These are phyloP conservation scores for Molorchus minor DNA, from an alignment of 2,888 invertebrate genomes.

Conservation along the genomic window DNA sequence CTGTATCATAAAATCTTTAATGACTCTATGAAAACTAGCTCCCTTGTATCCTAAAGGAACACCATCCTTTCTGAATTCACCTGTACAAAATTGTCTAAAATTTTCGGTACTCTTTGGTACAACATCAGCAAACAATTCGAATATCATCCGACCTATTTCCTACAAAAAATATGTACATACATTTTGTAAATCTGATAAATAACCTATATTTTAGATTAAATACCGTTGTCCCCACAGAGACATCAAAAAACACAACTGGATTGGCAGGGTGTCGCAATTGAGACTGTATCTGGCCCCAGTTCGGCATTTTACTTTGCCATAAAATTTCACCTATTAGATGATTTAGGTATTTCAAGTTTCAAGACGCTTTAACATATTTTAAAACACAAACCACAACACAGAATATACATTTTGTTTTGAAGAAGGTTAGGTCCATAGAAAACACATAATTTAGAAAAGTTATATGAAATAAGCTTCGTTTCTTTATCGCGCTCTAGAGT, in stretches of 20 bases:
- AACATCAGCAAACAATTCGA: constrained; percentile 96
- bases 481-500: no score
- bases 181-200: no score
- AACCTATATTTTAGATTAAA: constrained; percentile 43
- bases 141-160: constrained; percentile 98
- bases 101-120: constrained; percentile 98
- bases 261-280: constrained; percentile 92
- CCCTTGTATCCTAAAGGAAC: constrained; percentile 97
- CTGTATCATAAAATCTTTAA: constrained; percentile 99
- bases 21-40: constrained; percentile 95
- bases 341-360: no score
- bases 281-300: constrained; percentile 93
- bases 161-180: constrained; percentile 36
- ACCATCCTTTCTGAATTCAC: constrained; percentile 95
- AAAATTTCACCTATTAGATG: no score
- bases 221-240: constrained; percentile 95
- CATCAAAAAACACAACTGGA: constrained; percentile 98
- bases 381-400: no score
- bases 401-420: no score
- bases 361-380: no score
- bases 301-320: constrained; percentile 92
- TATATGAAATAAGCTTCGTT: no score
- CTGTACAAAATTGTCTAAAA: constrained; percentile 98
- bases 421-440: no score
- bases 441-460: no score